A percentile compares a stretch with the other conserved stretches of the same genome.
These are phyloP conservation scores for Lipotes vexillifer DNA, from an alignment of 2,113 vertebrate genomes.

Conservation along the genomic window DNA sequence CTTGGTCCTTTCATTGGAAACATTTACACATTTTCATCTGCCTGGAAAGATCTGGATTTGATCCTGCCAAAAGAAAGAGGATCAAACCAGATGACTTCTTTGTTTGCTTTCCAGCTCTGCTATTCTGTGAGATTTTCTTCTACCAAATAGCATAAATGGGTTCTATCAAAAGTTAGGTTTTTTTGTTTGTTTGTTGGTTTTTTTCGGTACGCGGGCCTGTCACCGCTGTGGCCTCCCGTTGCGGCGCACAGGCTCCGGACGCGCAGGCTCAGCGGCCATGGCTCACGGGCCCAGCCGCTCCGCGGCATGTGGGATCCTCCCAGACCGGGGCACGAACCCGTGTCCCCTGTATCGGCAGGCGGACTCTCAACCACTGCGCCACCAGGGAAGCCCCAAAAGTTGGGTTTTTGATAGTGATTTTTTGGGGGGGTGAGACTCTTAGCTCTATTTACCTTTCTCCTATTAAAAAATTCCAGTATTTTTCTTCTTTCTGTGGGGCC, in stretches of 20 bases:
- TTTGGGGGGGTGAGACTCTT: neutral
- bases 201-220: too few relatives aligned
- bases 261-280: too few relatives aligned
- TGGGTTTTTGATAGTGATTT: neutral
- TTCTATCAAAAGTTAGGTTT: neutral
- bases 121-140: neutral
- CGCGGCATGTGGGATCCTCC: too few relatives aligned
- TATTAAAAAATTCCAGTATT: neutral
- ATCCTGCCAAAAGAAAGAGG: neutral
- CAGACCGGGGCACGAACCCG: too few relatives aligned
- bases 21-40: neutral
- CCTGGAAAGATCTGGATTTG: constrained; percentile 5
- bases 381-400: too few relatives aligned
- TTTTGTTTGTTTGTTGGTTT: too few relatives aligned
- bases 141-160: neutral
- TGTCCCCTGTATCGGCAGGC: too few relatives aligned
- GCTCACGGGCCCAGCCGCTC: too few relatives aligned
- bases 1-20: neutral
- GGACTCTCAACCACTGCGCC: too few relatives aligned
- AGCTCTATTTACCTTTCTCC: neutral
- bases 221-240: too few relatives aligned
- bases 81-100: neutral
- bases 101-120: neutral
- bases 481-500: neutral
- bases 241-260: too few relatives aligned